phyloP scores from a whole-genome alignment of 1,140 invertebrate species.

The Pantala flavescens region DNA sequence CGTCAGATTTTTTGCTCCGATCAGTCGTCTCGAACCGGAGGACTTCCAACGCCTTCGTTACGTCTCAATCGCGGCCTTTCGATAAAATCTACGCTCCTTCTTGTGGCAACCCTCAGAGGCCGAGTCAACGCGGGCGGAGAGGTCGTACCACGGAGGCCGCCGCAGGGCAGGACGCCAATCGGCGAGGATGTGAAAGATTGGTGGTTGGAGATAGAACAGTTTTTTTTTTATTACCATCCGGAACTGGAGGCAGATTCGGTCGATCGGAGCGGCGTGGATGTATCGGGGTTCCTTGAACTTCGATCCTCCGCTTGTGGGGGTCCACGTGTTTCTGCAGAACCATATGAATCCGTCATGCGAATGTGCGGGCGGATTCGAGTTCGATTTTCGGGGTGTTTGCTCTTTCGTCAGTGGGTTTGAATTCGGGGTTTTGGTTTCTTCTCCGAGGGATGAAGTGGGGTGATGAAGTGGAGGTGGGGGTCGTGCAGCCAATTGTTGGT shows the following conservation, averaged over 20 bases:
- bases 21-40: no score
- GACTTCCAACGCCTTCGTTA: no score
- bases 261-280: background rate
- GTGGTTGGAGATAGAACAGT: background rate
- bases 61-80: no score
- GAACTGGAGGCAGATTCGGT: background rate
- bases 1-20: no score
- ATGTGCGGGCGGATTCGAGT: background rate
- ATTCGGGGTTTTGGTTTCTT: background rate
- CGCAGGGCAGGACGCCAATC: background rate
- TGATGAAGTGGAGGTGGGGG: no score
- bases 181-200: conserved; percentile 7
- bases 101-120: no score
- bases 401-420: background rate
- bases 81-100: no score
- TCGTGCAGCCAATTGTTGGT: no score
- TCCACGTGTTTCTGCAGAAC: background rate
- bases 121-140: background rate
- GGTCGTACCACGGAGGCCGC: background rate
- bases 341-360: background rate
- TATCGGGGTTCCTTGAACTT: background rate
- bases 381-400: background rate
- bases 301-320: background rate
- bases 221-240: background rate
- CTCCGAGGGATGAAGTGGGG: no score